Conservation (phyloP, 2,113 vertebrate species). For the Actenoides hombroni region DNA sequence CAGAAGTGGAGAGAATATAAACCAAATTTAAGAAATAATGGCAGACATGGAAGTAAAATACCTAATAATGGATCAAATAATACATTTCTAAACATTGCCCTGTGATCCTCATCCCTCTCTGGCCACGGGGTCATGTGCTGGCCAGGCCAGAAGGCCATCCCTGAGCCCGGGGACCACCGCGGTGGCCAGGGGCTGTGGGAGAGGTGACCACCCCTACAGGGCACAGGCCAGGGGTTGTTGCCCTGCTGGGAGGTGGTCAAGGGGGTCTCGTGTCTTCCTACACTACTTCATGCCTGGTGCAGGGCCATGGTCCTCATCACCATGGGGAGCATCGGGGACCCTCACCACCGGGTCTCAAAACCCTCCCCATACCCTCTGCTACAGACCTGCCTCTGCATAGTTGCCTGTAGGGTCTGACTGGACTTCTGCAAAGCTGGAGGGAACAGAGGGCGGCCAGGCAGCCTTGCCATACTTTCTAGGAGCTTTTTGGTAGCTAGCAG, state of each 20-base stretch:
- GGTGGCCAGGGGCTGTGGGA: too few relatives aligned
- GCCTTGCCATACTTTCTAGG: neutral
- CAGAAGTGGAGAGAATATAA: neutral
- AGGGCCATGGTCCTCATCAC: neutral
- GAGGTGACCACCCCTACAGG: too few relatives aligned
- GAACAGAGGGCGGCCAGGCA: neutral
- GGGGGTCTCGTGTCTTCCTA: too few relatives aligned
- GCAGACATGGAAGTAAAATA: neutral
- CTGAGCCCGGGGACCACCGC: neutral
- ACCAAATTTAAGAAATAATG: neutral
- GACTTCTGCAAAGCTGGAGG: neutral
- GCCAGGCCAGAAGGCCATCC: neutral
- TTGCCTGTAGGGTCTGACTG: accelerated
- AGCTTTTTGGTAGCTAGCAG: neutral
- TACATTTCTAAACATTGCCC: accelerated
- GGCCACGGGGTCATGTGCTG: accelerated
- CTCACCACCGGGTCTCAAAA: accelerated
- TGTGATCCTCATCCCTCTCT: accelerated
- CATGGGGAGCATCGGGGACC: neutral
- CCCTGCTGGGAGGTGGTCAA: accelerated
- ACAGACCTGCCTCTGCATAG: too few relatives aligned
- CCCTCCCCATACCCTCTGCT: too few relatives aligned
- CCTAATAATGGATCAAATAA: accelerated
- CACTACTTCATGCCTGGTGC: neutral
- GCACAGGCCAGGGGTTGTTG: neutral